phyloP scores from a whole-genome alignment of 2,888 invertebrate genomes.

The Saturnia japonica region DNA sequence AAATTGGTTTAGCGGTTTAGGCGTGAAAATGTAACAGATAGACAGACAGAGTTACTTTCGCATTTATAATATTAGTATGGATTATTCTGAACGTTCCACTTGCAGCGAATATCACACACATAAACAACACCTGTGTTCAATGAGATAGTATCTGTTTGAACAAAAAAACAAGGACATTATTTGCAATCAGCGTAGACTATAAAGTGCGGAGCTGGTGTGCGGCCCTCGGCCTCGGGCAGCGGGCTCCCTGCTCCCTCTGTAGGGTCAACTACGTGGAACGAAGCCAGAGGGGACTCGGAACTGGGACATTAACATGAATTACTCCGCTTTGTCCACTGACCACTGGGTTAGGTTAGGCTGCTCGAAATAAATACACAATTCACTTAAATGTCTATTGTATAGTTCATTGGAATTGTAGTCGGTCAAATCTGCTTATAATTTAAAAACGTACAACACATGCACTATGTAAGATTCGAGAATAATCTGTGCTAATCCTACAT shows the following conservation, averaged over 20 bases:
- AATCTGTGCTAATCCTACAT: too few relatives aligned
- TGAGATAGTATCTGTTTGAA: conserved; percentile 3
- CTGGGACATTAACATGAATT: conserved; percentile 45
- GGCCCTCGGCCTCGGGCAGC: too few relatives aligned
- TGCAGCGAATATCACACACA: background rate
- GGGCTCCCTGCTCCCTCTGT: conserved; percentile 21
- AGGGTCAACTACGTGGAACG: conserved; percentile 43
- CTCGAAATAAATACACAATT: conserved; percentile 11
- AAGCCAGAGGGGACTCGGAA: conserved; percentile 26
- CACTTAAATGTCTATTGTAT: conserved; percentile 9
- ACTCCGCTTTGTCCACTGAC: conserved; percentile 27
- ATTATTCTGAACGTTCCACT: background rate
- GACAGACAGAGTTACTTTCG: too few relatives aligned
- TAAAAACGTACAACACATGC: background rate
- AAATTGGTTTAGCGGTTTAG: too few relatives aligned
- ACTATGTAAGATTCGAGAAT: too few relatives aligned
- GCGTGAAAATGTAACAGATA: too few relatives aligned
- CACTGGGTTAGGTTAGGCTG: conserved; percentile 9
- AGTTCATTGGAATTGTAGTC: background rate
- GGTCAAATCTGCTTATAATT: background rate
- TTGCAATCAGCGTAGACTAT: conserved; percentile 1
- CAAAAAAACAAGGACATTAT: conserved; percentile 5
- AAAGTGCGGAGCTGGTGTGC: conserved; percentile 8
- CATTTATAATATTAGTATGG: background rate
- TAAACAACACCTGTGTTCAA: background rate